Evolutionary conservation across 2,888 invertebrate genomes (phyloP), one percentile per base, ranked within the genome.

Genomic region (Eilema depressum): DNA sequence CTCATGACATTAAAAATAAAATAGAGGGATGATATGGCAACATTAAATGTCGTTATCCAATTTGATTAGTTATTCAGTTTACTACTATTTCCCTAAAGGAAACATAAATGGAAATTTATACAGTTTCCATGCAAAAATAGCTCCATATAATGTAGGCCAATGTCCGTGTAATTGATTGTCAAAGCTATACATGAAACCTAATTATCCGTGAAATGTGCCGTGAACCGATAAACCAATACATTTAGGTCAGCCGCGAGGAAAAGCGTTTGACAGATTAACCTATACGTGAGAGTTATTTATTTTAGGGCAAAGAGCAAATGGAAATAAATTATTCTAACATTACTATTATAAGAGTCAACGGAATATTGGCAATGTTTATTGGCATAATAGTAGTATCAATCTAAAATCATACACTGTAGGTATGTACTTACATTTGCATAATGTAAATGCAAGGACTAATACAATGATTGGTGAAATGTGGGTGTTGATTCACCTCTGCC

Each of bases 171-270:
- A 26, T 62, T 62, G 62, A 62, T 37, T 66, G 14, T 12, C 20
- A 41, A 57, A 26, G 25, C 20, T 20, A 37, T 28, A n/a, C 20
- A 65, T 71, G 30, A 62, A 76, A 71, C 17, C 33, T 69, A 64
- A 69, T 64, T 64, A 60, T 11, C 47, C 60, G 23, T 70, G 63
- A 70, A 67, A 56, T 53, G 47, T 23, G 57, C 37, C 23, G n/a
- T 63, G 28, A 56, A 61, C 17, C 47, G 61, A 56, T 66, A 47
- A 62, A 25, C 62, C 62, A 60, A 61, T 47, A 30, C 30, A 67
- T 67, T 67, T 61, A 61, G 67, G 67, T 67, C 67, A 61, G 53
- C 33, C 11, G 56, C 62, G 20, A 68, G 33, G 59, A 33, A 59
- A 47, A 37, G 41, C 33, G 12, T 20, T 66, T 60, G 66, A 57